A percentile compares a stretch with the other conserved stretches of the same genome.
These are phyloP conservation scores for Yponomeuta cagnagella DNA, from an alignment of 2,888 invertebrate species.

Conservation along the genomic window DNA sequence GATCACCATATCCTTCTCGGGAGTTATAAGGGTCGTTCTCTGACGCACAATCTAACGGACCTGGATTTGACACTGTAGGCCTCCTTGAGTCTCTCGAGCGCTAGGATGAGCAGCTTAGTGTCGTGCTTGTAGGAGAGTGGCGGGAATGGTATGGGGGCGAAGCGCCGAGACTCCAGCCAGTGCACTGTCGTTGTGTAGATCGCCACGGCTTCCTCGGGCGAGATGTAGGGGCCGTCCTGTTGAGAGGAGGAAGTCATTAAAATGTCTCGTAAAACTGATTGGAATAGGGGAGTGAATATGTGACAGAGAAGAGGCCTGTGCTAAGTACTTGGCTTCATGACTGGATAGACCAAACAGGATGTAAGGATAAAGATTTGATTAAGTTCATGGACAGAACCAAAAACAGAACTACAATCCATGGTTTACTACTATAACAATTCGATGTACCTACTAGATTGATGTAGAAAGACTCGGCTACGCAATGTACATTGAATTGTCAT, in stretches of 20 bases:
- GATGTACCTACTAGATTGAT: too few species aligned
- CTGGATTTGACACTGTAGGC: slow-evolving; percentile 97
- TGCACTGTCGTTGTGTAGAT: slow-evolving; percentile 99
- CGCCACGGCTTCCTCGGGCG: slow-evolving; percentile 99
- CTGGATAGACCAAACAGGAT: neutral
- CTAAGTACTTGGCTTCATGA: neutral
- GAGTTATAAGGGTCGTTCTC: too few species aligned
- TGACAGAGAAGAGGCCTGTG: neutral
- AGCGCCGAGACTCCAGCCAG: slow-evolving; percentile 98
- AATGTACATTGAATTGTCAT: too few species aligned
- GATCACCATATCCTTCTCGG: too few species aligned
- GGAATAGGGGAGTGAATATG: neutral
- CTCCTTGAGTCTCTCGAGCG: slow-evolving; percentile 96
- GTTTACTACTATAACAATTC: too few species aligned
- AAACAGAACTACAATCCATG: too few species aligned
- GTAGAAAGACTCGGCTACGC: too few species aligned
- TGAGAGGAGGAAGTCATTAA: neutral
- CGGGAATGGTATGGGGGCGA: slow-evolving; percentile 99
- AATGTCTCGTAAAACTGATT: too few species aligned
- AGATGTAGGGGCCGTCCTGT: slow-evolving; percentile 98
- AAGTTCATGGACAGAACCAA: too few species aligned
- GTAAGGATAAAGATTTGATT: too few species aligned
- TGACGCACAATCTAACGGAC: neutral
- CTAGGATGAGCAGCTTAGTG: slow-evolving; percentile 97
- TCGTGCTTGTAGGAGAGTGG: slow-evolving; percentile 99